Conservation (phyloP, 2,113 vertebrate species). For the Phrynocephalus versicolor region DNA sequence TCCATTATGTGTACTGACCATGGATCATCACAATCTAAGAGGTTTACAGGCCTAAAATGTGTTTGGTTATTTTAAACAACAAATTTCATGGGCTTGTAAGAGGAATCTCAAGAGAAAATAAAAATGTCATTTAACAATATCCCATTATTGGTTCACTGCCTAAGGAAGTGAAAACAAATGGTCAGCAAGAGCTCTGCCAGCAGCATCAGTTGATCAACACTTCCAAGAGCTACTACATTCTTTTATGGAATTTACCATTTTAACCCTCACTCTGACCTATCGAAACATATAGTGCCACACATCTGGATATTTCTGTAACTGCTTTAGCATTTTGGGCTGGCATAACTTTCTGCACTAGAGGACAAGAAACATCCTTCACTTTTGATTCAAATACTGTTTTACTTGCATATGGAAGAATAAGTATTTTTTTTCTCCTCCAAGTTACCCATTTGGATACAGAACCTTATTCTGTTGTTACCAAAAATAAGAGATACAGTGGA, state of each 20-base stretch:
- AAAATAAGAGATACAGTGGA: neutral
- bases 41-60: neutral
- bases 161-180: neutral
- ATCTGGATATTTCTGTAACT: slow-evolving; percentile 26
- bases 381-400: neutral
- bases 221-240: slow-evolving; percentile 47
- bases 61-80: neutral
- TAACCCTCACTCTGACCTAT: slow-evolving; percentile 14
- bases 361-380: neutral
- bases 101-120: neutral
- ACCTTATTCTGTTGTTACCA: neutral
- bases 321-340: neutral
- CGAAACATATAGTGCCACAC: slow-evolving; percentile 22
- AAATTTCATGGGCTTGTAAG: neutral
- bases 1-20: neutral
- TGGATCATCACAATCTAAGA: neutral
- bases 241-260: slow-evolving; percentile 48
- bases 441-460: too few relatives aligned
- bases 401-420: slow-evolving; percentile 1
- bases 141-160: neutral
- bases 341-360: neutral
- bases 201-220: neutral
- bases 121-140: neutral
- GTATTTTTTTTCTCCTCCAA: neutral
- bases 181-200: neutral